phyloP scores from a whole-genome alignment of 2,113 vertebrate species.

The Polypterus bichir region DNA sequence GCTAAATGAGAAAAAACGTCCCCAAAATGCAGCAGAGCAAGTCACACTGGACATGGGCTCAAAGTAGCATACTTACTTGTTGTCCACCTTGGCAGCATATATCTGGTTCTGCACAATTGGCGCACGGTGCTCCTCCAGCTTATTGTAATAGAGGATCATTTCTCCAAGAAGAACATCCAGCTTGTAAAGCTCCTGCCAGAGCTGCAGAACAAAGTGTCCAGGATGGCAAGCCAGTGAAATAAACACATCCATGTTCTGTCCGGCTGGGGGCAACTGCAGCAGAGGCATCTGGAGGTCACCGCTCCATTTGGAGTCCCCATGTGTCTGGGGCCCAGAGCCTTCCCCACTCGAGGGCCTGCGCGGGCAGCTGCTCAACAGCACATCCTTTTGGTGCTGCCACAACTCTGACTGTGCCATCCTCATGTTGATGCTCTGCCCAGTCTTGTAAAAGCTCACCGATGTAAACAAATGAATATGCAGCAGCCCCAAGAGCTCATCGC shows the following conservation, averaged over 20 bases:
- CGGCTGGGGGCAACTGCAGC: slow-evolving; percentile 54
- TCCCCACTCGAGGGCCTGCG: slow-evolving; percentile 11
- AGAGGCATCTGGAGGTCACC: slow-evolving; percentile 32
- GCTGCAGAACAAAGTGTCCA: slow-evolving; percentile 81
- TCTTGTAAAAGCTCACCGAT: slow-evolving; percentile 44
- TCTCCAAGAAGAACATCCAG: slow-evolving; percentile 82
- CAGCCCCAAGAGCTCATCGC: slow-evolving; percentile 46
- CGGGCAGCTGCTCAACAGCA: slow-evolving; percentile 59
- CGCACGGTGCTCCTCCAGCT: slow-evolving; percentile 39
- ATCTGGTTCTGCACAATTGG: slow-evolving; percentile 60
- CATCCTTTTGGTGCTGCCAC: slow-evolving; percentile 76
- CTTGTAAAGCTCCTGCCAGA: slow-evolving; percentile 77
- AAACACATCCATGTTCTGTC: slow-evolving; percentile 75
- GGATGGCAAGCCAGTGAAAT: slow-evolving; percentile 83
- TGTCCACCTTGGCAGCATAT: slow-evolving; percentile 79
- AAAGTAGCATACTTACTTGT: slow-evolving; percentile 57
- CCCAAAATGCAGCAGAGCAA: no score
- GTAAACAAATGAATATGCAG: slow-evolving; percentile 67
- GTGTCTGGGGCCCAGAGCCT: not conserved
- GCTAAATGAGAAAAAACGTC: no score
- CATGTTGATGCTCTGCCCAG: slow-evolving; percentile 60
- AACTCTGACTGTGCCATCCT: slow-evolving; percentile 59
- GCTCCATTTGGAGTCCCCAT: not conserved
- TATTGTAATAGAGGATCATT: slow-evolving; percentile 83
- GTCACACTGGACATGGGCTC: no score